These are phyloP conservation scores for Ceratina japonica DNA, from an alignment of 1,140 invertebrate genomes.

Conservation along the genomic window DNA sequence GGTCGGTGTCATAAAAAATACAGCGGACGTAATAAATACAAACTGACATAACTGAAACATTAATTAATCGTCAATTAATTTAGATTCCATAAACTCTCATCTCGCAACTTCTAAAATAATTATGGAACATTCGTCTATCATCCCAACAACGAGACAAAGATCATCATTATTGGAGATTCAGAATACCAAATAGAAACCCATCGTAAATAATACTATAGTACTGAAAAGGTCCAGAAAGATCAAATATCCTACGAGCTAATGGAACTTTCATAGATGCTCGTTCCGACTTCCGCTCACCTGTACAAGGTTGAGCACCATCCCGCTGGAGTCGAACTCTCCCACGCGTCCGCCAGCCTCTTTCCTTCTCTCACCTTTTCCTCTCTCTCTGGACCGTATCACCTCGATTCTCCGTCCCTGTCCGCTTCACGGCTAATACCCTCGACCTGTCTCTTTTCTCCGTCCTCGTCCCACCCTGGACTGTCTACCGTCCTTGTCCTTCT, in stretches of 20 bases:
- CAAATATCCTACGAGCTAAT: conserved; percentile 55
- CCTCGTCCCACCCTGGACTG: conserved; percentile 7
- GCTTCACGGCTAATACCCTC: background rate
- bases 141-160: background rate
- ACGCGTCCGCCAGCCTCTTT: conserved; percentile 47
- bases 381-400: conserved; percentile 8
- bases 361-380: conserved; percentile 7
- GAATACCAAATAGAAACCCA: background rate
- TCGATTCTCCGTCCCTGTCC: conserved; percentile 8
- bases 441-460: background rate
- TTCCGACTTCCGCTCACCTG: conserved; percentile 63
- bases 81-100: too few relatives aligned
- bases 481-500: background rate
- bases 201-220: background rate
- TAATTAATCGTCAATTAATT: too few relatives aligned
- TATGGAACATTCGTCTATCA: too few relatives aligned
- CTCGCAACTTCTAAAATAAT: too few relatives aligned
- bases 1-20: too few relatives aligned
- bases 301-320: conserved; percentile 62
- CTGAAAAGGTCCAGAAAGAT: conserved; percentile 11
- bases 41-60: too few relatives aligned
- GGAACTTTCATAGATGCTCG: conserved; percentile 24
- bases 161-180: background rate
- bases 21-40: too few relatives aligned
- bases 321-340: conserved; percentile 56